Percentiles rank a stretch among this genome's conserved stretches.
These are phyloP conservation scores for Dryobotodes eremita DNA, from an alignment of 2,888 invertebrate genomes.

Conservation along the genomic window DNA sequence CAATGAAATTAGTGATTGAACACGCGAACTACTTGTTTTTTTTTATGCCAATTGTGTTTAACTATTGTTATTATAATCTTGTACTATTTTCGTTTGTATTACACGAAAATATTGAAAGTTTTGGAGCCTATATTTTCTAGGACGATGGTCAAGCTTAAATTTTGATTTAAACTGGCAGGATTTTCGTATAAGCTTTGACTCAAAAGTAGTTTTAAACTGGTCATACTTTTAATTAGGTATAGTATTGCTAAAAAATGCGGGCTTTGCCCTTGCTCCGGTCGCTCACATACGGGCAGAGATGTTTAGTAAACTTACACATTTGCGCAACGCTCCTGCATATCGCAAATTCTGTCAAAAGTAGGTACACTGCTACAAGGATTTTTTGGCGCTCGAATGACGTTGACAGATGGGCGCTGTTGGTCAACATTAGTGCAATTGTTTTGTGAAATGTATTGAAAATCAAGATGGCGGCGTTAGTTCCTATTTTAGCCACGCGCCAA, in stretches of 20 bases:
- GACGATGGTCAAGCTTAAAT: neutral
- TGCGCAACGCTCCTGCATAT: too few relatives aligned
- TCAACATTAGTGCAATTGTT: neutral
- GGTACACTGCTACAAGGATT: neutral
- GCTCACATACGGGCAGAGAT: neutral
- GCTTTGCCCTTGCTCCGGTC: constrained; percentile 6
- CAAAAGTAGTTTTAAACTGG: neutral
- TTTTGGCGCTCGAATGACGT: neutral
- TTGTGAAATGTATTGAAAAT: neutral
- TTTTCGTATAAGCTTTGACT: neutral
- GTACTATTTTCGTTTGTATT: constrained; percentile 25
- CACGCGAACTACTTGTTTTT: constrained; percentile 49
- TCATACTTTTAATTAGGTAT: neutral
- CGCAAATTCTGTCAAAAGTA: neutral
- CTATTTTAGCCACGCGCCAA: neutral
- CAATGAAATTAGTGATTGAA: constrained; percentile 39
- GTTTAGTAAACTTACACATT: neutral
- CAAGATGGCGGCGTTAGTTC: neutral
- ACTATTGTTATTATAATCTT: constrained; percentile 18
- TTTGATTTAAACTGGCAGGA: neutral
- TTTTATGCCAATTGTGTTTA: constrained; percentile 23
- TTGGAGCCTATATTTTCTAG: neutral
- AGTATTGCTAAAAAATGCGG: constrained; percentile 23
- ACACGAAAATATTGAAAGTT: neutral
- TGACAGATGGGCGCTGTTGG: neutral